Base-by-base conservation (phyloP, 2,888 invertebrate genomes). In the Heliconius hortense region DNA sequence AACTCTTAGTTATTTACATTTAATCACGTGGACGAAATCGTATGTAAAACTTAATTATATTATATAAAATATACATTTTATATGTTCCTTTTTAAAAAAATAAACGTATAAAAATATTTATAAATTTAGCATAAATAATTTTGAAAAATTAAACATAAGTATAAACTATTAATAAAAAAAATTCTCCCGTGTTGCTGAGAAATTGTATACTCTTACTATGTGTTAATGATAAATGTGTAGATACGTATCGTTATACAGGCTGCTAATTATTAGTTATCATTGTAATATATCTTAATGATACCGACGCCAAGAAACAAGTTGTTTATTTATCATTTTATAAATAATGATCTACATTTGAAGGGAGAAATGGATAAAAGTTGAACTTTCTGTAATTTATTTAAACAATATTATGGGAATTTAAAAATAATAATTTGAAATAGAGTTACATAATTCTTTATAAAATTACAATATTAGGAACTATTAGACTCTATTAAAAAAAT, bases 241-340 rank as follows among this genome's bases (percentile, higher is more conserved):
- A 69, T 84, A 80, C 80, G 82, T 82, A 84, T 85, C 83, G 85
- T 84, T 84, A 84, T 80, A 72, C 82, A 83, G 81, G 80, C 77
- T 78, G 82, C 84, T 89, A 89, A 88, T 89, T 87, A 88, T 82
- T 81, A 82, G 82, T 83, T 89, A 90, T 90, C 85, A 90, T 90
- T 59, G 73, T 76, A 76, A 73, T 73, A 60, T 63, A 68, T 69
- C 73, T 69, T 76, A 76, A 76, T 76, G 71, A 69, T 69, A 69
- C 56, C 56, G 8, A 69, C 69, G 35, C 69, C 35, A 69, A 69
- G 69, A 56, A 56, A 31, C 69, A 69, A 69, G 69, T 56, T 69
- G 69, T 56, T 69, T 69, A 69, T 69, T 56, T 69, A 69, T 69
- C 69, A 69, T 69, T 56, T 24, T 24, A 69, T 69, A 69, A 69